Evolutionary conservation across 1,140 invertebrate species (phyloP), one percentile per base, ranked within the genome.

Genomic region (Tribolium castaneum): DNA sequence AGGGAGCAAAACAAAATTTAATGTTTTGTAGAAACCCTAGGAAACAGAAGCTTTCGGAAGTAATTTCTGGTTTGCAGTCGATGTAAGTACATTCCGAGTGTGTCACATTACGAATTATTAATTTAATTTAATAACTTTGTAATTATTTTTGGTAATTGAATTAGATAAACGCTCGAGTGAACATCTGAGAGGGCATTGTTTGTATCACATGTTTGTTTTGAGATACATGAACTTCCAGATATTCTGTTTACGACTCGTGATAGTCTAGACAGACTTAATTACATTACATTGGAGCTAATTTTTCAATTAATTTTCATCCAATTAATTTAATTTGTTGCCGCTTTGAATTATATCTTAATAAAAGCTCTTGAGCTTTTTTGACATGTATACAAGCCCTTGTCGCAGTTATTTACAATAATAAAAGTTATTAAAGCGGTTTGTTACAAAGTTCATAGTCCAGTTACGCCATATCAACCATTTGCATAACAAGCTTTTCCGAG

Each of bases 401-500:
- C 6, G 25, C 5, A 1, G 25, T 45, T 45, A 59, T 59, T 59
- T 45, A 45, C 5, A 19, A 59, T n/a, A 59, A 59, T 12, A 19
- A 14, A 59, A 59, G 22, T 59, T 59, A 59, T 59, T 59, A 59
- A 9, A 59, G 54, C 22, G 19, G 54, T 59, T 59, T 59, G 54
- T 59, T 59, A 25, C 16, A 30, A 59, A 59, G 54, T 19, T 19
- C 16, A 19, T 19, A 19, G 16, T 59, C 22, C 22, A 59, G 54
- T 59, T 59, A 30, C 25, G 25, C 52, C 5, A 22, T 59, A 59
- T 56, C 54, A 16, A 56, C 13, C 54, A 56, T 59, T 59, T 59
- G 54, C 54, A 59, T 59, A 59, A 59, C 54, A 59, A 59, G 54
- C 54, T 59, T 59, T 56, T 22, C 54, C 54, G 19, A 59, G 5